phyloP scores from a whole-genome alignment of 1,140 invertebrate genomes.

The Onthophagus taurus region DNA sequence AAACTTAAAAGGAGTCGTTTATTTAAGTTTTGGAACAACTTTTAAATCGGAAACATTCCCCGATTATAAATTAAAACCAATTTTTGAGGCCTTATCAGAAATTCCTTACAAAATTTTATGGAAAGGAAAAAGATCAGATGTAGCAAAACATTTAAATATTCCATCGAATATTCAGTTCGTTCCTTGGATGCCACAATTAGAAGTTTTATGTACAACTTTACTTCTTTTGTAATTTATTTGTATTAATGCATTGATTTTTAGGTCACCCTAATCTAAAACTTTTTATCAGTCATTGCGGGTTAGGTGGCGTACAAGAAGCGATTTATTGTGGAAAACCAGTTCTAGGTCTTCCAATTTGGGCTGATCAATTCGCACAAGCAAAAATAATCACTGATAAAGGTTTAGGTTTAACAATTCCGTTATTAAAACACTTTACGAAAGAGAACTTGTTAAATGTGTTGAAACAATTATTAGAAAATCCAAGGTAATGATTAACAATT shows the following conservation, averaged over 20 bases:
- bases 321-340: slow-evolving; percentile 43
- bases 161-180: slow-evolving; percentile 49
- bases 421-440: slow-evolving; percentile 31
- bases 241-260: slow-evolving; percentile 20
- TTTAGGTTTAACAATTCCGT: slow-evolving; percentile 30
- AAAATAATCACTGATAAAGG: slow-evolving; percentile 32
- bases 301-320: slow-evolving; percentile 41
- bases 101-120: slow-evolving; percentile 52
- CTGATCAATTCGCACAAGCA: slow-evolving; percentile 30
- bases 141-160: slow-evolving; percentile 30
- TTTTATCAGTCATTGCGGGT: slow-evolving; percentile 45
- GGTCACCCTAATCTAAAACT: slow-evolving; percentile 37
- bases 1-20: neutral
- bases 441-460: slow-evolving; percentile 25
- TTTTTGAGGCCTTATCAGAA: slow-evolving; percentile 45
- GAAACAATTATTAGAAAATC: slow-evolving; percentile 29
- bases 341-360: slow-evolving; percentile 37
- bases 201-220: slow-evolving; percentile 43
- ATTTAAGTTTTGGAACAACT: slow-evolving; percentile 39
- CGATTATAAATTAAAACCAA: slow-evolving; percentile 27
- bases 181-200: slow-evolving; percentile 62
- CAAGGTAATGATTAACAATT: slow-evolving; percentile 24
- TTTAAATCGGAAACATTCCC: slow-evolving; percentile 31
- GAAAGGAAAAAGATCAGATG: slow-evolving; percentile 46
- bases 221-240: neutral